Percentiles rank a stretch among this genome's conserved stretches.
Conservation (phyloP, 2,113 vertebrate genomes). For the Ranitomeya variabilis region DNA sequence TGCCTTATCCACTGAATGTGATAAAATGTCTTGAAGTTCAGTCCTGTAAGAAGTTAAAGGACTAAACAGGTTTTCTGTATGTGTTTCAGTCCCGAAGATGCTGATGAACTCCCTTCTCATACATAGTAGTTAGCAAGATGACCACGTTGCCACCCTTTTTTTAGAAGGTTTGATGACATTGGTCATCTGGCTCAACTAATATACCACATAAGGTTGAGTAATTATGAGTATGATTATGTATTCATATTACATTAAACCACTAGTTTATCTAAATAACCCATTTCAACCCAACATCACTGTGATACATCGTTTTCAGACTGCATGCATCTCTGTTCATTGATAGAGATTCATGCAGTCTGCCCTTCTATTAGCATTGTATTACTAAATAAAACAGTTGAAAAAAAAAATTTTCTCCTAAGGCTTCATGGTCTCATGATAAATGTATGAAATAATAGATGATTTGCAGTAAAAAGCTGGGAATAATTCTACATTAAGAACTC, state of each 20-base stretch:
- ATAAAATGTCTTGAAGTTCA: too few species aligned
- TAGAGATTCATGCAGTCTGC: constrained; percentile 54
- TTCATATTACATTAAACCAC: constrained; percentile 15
- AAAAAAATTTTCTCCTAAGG: constrained; percentile 57
- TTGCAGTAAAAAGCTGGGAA: constrained; percentile 52
- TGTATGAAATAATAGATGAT: constrained; percentile 58
- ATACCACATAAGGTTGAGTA: not conserved
- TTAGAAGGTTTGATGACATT: too few species aligned
- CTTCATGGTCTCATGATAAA: constrained; percentile 56
- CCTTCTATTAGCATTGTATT: constrained; percentile 54
- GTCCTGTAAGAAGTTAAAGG: too few species aligned
- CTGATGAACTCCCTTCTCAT: too few species aligned
- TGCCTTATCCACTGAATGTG: too few species aligned
- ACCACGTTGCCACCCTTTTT: too few species aligned
- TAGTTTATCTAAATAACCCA: constrained; percentile 39
- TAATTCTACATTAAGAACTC: constrained; percentile 45
- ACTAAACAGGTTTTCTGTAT: too few species aligned
- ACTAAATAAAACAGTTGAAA: constrained; percentile 55
- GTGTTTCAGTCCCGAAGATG: too few species aligned
- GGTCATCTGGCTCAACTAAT: not conserved
- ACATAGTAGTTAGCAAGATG: too few species aligned
- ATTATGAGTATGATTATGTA: not conserved
- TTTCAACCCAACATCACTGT: constrained; percentile 20
- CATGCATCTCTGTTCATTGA: constrained; percentile 9
- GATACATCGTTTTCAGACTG: constrained; percentile 17